Conservation (phyloP, 2,888 invertebrate genomes). For the Anthophora plumipes region DNA sequence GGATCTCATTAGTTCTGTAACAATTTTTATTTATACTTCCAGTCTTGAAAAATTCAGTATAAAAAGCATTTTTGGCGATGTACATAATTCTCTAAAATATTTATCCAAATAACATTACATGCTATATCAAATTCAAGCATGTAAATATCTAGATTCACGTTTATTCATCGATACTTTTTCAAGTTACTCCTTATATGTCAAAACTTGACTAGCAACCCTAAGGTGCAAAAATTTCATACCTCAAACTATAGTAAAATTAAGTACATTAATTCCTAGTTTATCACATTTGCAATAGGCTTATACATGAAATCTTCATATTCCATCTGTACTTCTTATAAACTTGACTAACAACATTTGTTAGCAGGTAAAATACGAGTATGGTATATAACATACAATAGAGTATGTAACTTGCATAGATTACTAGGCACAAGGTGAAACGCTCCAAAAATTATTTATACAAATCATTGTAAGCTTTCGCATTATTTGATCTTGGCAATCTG, state of each 20-base stretch:
- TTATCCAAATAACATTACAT: slow-evolving; percentile 56
- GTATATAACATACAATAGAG: slow-evolving; percentile 66
- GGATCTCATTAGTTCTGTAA: slow-evolving; percentile 39
- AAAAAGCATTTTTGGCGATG: slow-evolving; percentile 64
- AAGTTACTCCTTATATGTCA: slow-evolving; percentile 44
- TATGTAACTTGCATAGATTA: slow-evolving; percentile 66
- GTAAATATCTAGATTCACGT: slow-evolving; percentile 49
- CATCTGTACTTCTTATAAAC: slow-evolving; percentile 55
- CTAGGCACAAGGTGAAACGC: slow-evolving; percentile 82
- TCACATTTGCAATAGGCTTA: slow-evolving; percentile 79
- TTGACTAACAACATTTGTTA: slow-evolving; percentile 58
- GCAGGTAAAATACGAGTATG: slow-evolving; percentile 62
- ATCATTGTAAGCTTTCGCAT: slow-evolving; percentile 55
- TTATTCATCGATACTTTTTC: slow-evolving; percentile 28
- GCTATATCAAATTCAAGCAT: slow-evolving; percentile 44
- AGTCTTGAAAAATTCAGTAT: slow-evolving; percentile 67
- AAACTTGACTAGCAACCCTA: slow-evolving; percentile 67
- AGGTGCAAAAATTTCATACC: slow-evolving; percentile 58
- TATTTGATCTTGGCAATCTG: slow-evolving; percentile 54
- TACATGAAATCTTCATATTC: slow-evolving; percentile 67
- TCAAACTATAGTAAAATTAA: slow-evolving; percentile 75
- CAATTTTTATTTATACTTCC: slow-evolving; percentile 52
- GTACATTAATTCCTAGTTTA: slow-evolving; percentile 80
- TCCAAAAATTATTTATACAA: slow-evolving; percentile 65
- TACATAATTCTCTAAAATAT: slow-evolving; percentile 63